Evolutionary conservation across 2,113 vertebrate species (phyloP).

Genomic region (Chaenocephalus aceratus): DNA sequence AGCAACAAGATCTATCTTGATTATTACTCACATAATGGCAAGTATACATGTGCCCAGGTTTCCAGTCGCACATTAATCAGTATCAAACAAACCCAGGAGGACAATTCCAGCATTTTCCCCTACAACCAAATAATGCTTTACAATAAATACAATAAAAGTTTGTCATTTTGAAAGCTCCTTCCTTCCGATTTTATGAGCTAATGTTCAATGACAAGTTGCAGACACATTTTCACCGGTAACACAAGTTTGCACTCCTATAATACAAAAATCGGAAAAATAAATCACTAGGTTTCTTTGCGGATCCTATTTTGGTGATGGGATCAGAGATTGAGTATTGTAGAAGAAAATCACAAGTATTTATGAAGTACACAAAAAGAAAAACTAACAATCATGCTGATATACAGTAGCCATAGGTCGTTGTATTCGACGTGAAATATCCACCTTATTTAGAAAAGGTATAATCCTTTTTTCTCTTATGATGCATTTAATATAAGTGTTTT

Average conservation of each 20-base stretch:
- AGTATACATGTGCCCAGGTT: constrained; percentile 16
- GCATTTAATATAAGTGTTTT: too few species aligned
- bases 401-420: neutral
- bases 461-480: too few species aligned
- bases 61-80: constrained; percentile 45
- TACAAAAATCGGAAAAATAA: neutral
- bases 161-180: constrained; percentile 17
- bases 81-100: constrained; percentile 18
- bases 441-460: too few species aligned
- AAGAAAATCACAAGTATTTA: neutral
- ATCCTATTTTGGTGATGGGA: neutral
- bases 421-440: neutral
- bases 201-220: constrained; percentile 29
- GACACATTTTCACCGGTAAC: neutral
- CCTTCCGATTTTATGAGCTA: constrained; percentile 19
- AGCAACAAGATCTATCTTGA: neutral
- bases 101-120: constrained; percentile 32
- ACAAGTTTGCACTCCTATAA: neutral
- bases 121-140: constrained; percentile 19
- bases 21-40: constrained; percentile 30
- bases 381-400: neutral
- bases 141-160: constrained; percentile 13
- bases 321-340: neutral
- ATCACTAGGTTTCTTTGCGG: neutral
- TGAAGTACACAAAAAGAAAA: neutral